Evolutionary conservation across 2,888 invertebrate species (phyloP).

Genomic region (Heliconius ethilla): DNA sequence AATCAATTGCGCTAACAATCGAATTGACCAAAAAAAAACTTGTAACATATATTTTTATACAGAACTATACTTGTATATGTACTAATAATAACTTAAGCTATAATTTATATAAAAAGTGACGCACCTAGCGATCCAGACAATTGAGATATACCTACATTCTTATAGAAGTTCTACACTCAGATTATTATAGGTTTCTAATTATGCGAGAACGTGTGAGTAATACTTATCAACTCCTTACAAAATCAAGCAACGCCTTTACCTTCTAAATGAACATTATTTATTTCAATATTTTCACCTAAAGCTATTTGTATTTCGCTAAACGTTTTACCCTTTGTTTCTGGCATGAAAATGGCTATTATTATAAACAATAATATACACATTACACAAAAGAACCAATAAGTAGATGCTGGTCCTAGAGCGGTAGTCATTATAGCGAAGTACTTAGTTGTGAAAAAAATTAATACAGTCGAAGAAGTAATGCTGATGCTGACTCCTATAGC

Average conservation of each 20-base stretch:
- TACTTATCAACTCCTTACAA: not conserved
- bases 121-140: too few species aligned
- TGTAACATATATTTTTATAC: too few species aligned
- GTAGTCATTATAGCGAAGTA: constrained; percentile 56
- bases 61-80: too few species aligned
- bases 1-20: too few species aligned
- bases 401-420: constrained; percentile 56
- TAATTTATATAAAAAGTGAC: too few species aligned
- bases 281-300: constrained; percentile 47
- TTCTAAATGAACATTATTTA: not conserved
- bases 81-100: too few species aligned
- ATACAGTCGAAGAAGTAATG: constrained; percentile 42
- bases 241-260: not conserved
- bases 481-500: constrained; percentile 55
- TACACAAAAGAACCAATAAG: constrained; percentile 57
- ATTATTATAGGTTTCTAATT: too few species aligned
- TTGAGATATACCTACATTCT: too few species aligned
- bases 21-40: too few species aligned
- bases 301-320: constrained; percentile 63
- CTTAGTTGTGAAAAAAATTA: constrained; percentile 55
- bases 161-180: too few species aligned
- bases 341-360: constrained; percentile 56
- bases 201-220: not conserved
- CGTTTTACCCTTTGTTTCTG: constrained; percentile 69
- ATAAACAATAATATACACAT: constrained; percentile 51